Conservation (phyloP, 2,113 vertebrate genomes). For the Steatornis caripensis region DNA sequence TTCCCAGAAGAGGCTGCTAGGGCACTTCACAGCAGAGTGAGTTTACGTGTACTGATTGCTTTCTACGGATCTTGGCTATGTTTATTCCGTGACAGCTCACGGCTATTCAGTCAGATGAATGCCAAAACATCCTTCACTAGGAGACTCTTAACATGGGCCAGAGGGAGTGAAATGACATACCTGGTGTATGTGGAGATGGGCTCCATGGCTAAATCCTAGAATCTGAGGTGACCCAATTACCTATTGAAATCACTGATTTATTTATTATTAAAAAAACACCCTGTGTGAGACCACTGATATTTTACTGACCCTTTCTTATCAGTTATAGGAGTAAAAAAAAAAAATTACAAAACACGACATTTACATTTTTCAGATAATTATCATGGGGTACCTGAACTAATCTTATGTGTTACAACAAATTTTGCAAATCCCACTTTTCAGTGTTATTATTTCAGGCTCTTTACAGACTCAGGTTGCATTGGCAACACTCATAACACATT, state of each 20-base stretch:
- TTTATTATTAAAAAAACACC: not conserved
- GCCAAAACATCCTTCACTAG: fast-evolving
- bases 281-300: not conserved
- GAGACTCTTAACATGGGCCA: not conserved
- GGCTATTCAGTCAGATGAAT: not conserved
- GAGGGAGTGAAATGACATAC: not conserved
- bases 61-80: not conserved
- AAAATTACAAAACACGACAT: not conserved
- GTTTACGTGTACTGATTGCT: fast-evolving
- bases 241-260: not conserved
- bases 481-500: not conserved
- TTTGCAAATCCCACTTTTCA: not conserved
- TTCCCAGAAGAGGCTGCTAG: not conserved
- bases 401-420: not conserved
- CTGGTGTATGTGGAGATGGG: not conserved
- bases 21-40: not conserved
- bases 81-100: not conserved
- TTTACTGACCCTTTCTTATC: not conserved
- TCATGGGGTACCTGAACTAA: not conserved
- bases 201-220: not conserved
- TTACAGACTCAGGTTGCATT: not conserved
- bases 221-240: not conserved
- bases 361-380: not conserved
- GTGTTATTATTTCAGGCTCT: not conserved
- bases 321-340: not conserved